These are phyloP conservation scores for Synanthedon tipuliformis DNA, from an alignment of 2,888 invertebrate genomes.

Conservation along the genomic window DNA sequence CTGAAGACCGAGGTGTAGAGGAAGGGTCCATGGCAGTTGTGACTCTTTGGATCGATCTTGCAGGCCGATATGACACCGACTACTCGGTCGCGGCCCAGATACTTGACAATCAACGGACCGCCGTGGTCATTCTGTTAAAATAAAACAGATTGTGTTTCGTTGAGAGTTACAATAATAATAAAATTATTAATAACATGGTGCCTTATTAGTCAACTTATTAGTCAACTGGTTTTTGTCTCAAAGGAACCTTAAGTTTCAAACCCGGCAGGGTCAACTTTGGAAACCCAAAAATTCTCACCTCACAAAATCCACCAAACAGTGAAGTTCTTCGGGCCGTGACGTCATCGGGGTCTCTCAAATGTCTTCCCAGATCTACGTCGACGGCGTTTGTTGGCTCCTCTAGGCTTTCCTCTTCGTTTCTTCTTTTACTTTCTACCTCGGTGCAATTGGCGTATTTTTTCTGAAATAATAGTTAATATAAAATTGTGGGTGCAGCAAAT, in stretches of 20 bases:
- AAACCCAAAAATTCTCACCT: constrained; percentile 22
- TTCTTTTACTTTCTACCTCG: constrained; percentile 37
- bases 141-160: neutral
- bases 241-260: too few species aligned
- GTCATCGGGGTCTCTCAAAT: constrained; percentile 47
- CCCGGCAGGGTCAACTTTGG: neutral
- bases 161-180: too few species aligned
- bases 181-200: too few species aligned
- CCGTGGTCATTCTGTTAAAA: constrained; percentile 51
- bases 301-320: constrained; percentile 52
- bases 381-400: constrained; percentile 11
- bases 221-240: too few species aligned
- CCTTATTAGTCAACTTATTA: too few species aligned
- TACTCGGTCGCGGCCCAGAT: constrained; percentile 44
- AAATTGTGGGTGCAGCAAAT: too few species aligned
- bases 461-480: constrained; percentile 25
- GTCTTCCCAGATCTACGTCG: constrained; percentile 46
- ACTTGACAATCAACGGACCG: constrained; percentile 49
- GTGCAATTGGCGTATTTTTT: constrained; percentile 61
- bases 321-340: constrained; percentile 46
- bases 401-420: neutral
- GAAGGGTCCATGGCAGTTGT: constrained; percentile 60
- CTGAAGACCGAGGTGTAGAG: constrained; percentile 54
- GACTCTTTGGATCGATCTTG: constrained; percentile 55
- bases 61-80: constrained; percentile 58